Conservation (phyloP, 2,113 vertebrate species). For the Antennarius striatus region DNA sequence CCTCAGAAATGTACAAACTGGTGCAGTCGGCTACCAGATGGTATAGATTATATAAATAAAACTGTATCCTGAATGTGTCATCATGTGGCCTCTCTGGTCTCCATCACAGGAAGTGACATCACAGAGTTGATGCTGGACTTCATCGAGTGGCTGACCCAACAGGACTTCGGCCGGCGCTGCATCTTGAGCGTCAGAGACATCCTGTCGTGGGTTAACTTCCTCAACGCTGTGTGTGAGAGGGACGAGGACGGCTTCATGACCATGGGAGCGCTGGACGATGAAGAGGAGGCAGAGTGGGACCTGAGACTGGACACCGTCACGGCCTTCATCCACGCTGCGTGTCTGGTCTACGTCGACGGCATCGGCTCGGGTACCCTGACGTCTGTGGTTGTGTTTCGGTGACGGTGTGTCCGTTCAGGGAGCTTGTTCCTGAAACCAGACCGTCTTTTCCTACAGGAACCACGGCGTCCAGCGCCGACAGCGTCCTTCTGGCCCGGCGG, state of each 20-base stretch:
- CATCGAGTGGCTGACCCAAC: conserved; percentile 89
- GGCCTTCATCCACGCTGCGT: conserved; percentile 92
- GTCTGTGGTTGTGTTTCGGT: neutral
- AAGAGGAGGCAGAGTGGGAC: conserved; percentile 70
- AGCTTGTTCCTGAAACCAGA: neutral
- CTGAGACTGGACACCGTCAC: conserved; percentile 77
- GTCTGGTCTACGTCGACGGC: conserved; percentile 92
- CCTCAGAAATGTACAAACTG: too few relatives aligned
- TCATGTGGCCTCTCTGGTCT: neutral
- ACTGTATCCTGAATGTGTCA: neutral
- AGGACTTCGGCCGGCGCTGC: conserved; percentile 91
- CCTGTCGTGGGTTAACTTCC: conserved; percentile 93
- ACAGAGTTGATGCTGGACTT: conserved; percentile 95
- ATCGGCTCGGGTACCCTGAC: conserved; percentile 89
- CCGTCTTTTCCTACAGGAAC: conserved; percentile 78
- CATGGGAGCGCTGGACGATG: conserved; percentile 63
- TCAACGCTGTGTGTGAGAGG: conserved; percentile 84
- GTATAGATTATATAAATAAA: too few relatives aligned
- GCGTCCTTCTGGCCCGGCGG: conserved; percentile 78
- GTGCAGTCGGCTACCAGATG: too few relatives aligned
- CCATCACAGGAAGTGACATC: conserved; percentile 82
- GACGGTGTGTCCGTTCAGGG: neutral
- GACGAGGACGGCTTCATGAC: conserved; percentile 69
- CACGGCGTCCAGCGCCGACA: conserved; percentile 82
- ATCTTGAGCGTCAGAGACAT: conserved; percentile 91